Conservation (phyloP, 2,888 invertebrate genomes). For the Thymelicus acteon region DNA sequence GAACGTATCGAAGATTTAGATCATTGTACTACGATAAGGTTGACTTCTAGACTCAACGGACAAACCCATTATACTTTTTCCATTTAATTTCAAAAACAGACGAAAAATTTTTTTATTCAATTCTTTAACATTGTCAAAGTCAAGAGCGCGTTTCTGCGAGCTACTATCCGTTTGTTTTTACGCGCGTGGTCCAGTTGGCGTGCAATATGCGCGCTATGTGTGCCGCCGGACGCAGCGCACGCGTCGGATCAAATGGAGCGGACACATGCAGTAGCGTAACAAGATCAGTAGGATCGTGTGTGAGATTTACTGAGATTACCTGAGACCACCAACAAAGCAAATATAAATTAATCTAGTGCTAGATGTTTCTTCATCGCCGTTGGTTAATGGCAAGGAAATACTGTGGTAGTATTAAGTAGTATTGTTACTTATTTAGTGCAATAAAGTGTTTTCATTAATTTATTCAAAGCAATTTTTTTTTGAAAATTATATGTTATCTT, state of each 20-base stretch:
- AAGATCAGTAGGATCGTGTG: slow-evolving; percentile 26
- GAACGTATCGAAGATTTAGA: no score
- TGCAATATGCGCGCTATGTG: slow-evolving; percentile 82
- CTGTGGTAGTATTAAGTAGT: no score
- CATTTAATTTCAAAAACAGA: no score
- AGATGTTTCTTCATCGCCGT: background rate
- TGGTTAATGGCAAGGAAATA: no score
- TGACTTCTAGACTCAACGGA: no score
- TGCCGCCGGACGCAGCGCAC: slow-evolving; percentile 73
- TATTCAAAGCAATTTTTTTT: no score
- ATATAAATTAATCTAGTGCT: background rate
- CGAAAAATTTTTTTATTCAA: no score
- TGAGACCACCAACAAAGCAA: background rate
- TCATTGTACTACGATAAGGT: no score
- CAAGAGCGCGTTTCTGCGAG: slow-evolving; percentile 40
- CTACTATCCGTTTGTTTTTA: slow-evolving; percentile 72
- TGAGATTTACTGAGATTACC: background rate
- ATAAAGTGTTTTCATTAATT: no score
- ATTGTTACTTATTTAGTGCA: no score
- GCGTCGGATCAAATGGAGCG: slow-evolving; percentile 77
- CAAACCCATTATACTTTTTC: no score
- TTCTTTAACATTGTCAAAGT: background rate
- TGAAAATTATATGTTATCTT: no score
- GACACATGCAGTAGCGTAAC: slow-evolving; percentile 55
- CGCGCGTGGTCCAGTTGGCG: slow-evolving; percentile 74